Evolutionary conservation across 1,140 invertebrate genomes (phyloP), one percentile per base, ranked within the genome.

Genomic region (Euura saliciscinereae): DNA sequence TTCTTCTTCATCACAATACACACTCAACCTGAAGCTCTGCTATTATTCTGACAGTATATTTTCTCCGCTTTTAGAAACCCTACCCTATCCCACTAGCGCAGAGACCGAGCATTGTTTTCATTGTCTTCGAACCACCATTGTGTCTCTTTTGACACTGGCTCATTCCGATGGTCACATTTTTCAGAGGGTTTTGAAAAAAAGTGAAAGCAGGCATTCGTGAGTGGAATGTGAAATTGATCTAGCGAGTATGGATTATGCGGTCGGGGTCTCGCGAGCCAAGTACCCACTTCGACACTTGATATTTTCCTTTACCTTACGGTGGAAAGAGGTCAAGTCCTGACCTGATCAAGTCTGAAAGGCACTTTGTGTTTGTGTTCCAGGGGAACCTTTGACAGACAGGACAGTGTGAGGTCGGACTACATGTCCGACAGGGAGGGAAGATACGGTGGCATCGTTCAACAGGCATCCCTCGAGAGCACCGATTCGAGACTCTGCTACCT

Each of bases 401-500:
- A 97, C 86, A 96, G 94, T 83, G 89, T 96, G 65, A 91, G 94
- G 45, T 96, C 95, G 4, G 96, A 96, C 81, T 97, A 97, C 88
- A 92, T 95, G 87, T 96, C 95, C 80, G 96, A 97, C 85, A 90
- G 95, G 71, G 95, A 96, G 80, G 92, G 93, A 42, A 88, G 89
- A 74, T 92, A 95, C 73, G 96, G 96, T 86, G 93, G 93, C 75
- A 96, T 97, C 84, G 94, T 96, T 77, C 95, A 97, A 86, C 96
- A 98, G 86, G 95, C 95, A 64, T 97, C 96, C 69, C 92, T 97
- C 68, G 96, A 98, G 82, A 97, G 96, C 87, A 96, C 95, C 13
- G 96, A 97, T 89, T 97, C 96, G 70, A 91, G 95, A 77, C 92
- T 97, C 71, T 97, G 95, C 87, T 97, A 98, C 89, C 90, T 98